phyloP scores from a whole-genome alignment of 1,140 invertebrate species.

The Druon quercuslanigerum region DNA sequence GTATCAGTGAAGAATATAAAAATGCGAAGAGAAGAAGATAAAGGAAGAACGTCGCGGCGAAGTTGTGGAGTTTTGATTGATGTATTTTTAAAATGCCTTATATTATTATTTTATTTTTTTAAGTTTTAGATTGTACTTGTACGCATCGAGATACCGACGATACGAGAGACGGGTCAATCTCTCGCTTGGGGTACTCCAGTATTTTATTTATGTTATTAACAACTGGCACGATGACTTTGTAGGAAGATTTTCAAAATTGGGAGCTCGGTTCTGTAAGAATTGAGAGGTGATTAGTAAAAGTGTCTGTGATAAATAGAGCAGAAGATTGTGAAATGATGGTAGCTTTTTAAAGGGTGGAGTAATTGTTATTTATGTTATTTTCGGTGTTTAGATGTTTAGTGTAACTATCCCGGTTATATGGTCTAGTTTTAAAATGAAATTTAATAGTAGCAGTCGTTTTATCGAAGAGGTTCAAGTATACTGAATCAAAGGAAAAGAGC shows the following conservation, averaged over 20 bases:
- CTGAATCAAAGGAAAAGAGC: not conserved
- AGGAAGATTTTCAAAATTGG: conserved; percentile 1
- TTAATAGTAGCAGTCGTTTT: not conserved
- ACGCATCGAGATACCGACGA: conserved; percentile 62
- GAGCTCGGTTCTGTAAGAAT: not conserved
- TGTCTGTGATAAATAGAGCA: conserved; percentile 43
- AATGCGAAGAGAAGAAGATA: conserved; percentile 23
- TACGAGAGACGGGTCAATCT: conserved; percentile 67
- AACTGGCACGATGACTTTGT: conserved; percentile 16
- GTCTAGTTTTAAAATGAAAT: conserved; percentile 13
- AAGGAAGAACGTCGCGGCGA: not conserved
- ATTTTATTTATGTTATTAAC: conserved; percentile 1
- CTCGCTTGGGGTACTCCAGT: conserved; percentile 58
- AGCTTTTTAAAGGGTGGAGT: not conserved
- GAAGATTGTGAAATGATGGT: conserved; percentile 1
- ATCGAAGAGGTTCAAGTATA: not conserved
- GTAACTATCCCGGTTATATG: conserved; percentile 23
- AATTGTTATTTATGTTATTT: conserved; percentile 1
- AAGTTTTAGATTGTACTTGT: conserved; percentile 57
- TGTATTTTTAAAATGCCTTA: conserved; percentile 40
- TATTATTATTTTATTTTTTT: conserved; percentile 54
- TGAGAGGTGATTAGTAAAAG: conserved; percentile 34
- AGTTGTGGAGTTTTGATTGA: conserved; percentile 21
- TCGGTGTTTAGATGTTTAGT: not conserved
- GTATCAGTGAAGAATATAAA: conserved; percentile 21